Evolutionary conservation across 2,888 invertebrate genomes (phyloP).

Genomic region (Thymelicus sylvestris): DNA sequence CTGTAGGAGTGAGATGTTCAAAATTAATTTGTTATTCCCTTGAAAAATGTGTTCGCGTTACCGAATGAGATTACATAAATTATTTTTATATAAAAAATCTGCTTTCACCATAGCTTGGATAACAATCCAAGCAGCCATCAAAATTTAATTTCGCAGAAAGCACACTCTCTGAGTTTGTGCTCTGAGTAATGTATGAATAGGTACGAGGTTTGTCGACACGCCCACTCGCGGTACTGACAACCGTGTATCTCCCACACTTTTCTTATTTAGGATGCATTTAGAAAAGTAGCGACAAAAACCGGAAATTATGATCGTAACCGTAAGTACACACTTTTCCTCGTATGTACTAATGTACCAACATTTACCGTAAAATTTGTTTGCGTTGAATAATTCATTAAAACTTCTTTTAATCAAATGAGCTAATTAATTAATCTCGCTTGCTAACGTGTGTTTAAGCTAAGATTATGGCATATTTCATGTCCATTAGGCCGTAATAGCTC

Average conservation of each 20-base stretch:
- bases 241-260: constrained; percentile 46
- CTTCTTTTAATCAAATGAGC: neutral
- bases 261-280: constrained; percentile 46
- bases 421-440: constrained; percentile 4
- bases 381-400: neutral
- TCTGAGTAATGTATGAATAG: constrained; percentile 69
- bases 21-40: constrained; percentile 42
- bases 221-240: constrained; percentile 40
- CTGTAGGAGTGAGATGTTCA: constrained; percentile 40
- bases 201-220: constrained; percentile 50
- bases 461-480: constrained; percentile 15
- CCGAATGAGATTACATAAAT: constrained; percentile 52
- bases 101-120: constrained; percentile 61
- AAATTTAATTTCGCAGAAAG: constrained; percentile 80
- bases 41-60: constrained; percentile 42
- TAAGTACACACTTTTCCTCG: neutral
- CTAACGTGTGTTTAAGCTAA: constrained; percentile 8
- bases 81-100: constrained; percentile 59
- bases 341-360: constrained; percentile 15
- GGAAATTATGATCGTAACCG: constrained; percentile 28
- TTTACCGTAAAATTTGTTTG: too few species aligned
- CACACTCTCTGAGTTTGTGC: constrained; percentile 70
- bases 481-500: constrained; percentile 16
- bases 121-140: constrained; percentile 71
- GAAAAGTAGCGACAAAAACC: constrained; percentile 40